Base-by-base conservation (phyloP, 2,888 invertebrate genomes). In the Sinelater perroti region DNA sequence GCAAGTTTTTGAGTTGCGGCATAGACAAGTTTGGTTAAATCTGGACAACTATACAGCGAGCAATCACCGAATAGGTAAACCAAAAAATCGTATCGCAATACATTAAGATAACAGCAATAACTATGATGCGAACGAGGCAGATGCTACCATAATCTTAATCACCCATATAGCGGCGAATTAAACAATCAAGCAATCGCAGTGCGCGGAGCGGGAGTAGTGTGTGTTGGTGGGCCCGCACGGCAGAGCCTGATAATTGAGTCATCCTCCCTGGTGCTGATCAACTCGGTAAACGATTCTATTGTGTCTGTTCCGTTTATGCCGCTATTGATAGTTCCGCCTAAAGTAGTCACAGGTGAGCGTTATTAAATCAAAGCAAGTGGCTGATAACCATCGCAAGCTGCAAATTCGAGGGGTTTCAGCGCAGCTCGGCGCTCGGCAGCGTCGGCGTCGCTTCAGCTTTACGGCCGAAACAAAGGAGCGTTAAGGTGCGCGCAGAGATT, bases 261-360 rank as follows among this genome's bases (percentile, higher is more conserved):
- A 24, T 40, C 40, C 14, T 40, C 40, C 40, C 24, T 40, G 40
- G 24, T 14, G 40, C 24, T 40, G 7, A 40, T 10, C 14, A 21
- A 8, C n/a, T 10, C 40, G 21, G 24, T 40, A 40, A 40, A 40
- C 24, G 24, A 40, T 40, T 11, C 40, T 24, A 24, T 40, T 40
- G 40, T 24, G 40, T 24, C 7, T 40, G 38, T 24, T 40, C 40
- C 30, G 26, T 51, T 51, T 40, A 51, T 28, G 47, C 17, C 18
- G 10, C 38, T 38, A 38, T 51, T 38, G 28, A 30, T 40, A 51
- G 10, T 30, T 40, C 20, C 17, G 42, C 31, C 11, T 30, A 51
- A 51, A 30, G 40, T 40, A 20, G 31, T 31, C 20, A 40, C 40
- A 50, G 50, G 38, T 38, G 24, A 21, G 18, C 8, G 24, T 40